phyloP scores from a whole-genome alignment of 2,888 invertebrate genomes.

The Macrosoma leucophasiata region DNA sequence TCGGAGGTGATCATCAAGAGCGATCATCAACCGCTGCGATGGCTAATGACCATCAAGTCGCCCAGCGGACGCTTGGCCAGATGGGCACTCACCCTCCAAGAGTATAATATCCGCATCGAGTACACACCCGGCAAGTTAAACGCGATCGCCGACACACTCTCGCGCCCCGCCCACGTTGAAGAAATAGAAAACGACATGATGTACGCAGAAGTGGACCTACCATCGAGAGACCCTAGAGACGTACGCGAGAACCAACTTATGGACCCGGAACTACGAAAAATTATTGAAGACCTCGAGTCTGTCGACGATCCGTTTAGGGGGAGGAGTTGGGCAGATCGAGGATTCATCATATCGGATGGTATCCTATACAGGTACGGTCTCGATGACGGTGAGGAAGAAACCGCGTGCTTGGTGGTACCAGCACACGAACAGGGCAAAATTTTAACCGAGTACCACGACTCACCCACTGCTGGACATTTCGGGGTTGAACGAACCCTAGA shows the following conservation, averaged over 20 bases:
- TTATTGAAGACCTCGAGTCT: conserved; percentile 18
- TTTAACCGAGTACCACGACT: conserved; percentile 21
- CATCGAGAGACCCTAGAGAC: background rate
- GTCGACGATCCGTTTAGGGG: conserved; percentile 19
- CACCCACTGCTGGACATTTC: conserved; percentile 27
- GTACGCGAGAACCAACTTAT: conserved; percentile 12
- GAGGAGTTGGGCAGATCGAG: conserved; percentile 15
- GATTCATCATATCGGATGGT: conserved; percentile 16
- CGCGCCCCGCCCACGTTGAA: background rate
- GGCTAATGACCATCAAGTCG: conserved; percentile 13
- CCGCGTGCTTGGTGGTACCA: conserved; percentile 19
- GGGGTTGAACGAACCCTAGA: conserved; percentile 20
- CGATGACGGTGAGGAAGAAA: conserved; percentile 8
- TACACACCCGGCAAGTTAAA: conserved; percentile 36
- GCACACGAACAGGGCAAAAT: conserved; percentile 14
- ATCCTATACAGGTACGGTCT: conserved; percentile 14
- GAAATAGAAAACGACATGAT: background rate
- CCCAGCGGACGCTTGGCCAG: conserved; percentile 19
- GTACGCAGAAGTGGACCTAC: background rate
- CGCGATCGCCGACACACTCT: conserved; percentile 1
- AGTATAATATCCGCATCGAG: conserved; percentile 35
- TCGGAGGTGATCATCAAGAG: conserved; percentile 39
- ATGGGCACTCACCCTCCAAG: conserved; percentile 30
- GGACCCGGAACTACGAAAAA: conserved; percentile 16
- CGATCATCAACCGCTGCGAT: conserved; percentile 31